Evolutionary conservation across 1,140 invertebrate genomes (phyloP), one percentile per base, ranked within the genome.

Genomic region (Aphelenchoides fujianensis): DNA sequence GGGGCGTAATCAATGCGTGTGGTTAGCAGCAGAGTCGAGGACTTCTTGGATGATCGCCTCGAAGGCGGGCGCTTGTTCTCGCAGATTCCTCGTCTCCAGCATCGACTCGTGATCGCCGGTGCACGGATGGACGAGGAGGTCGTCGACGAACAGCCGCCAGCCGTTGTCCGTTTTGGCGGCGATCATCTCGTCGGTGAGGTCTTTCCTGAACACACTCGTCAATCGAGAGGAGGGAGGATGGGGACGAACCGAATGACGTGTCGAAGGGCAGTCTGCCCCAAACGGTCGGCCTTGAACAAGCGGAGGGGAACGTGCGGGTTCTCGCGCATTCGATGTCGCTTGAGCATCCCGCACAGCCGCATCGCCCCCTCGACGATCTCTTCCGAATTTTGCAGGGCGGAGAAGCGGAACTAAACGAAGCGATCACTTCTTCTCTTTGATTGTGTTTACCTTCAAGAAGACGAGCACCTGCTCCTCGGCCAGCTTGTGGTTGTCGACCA

Each of bases 201-300:
- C 63, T 35, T 37, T 64, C 1, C 63, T 66, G 36, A 66, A 66
- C 12, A n/a, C n/a, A n/a, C n/a, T n/a, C n/a, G n/a, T n/a, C n/a
- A n/a, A n/a, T n/a, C n/a, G n/a, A n/a, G n/a, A n/a, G n/a, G n/a
- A n/a, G n/a, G n/a, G n/a, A n/a, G n/a, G n/a, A n/a, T n/a, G n/a
- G n/a, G n/a, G n/a, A n/a, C n/a, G n/a, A n/a, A 66, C 63, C 63
- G 16, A 19, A 66, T 66, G 12, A 30, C 63, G n/a, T 34, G 36
- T 36, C 31, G 37, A 12, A 66, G 30, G 30, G 31, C 63, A 12
- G 12, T 66, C 31, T 66, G 27, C n/a, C 63, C 63, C 1, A 66
- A 30, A 12, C 36, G 32, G n/a, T 66, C 31, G 16, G 63, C 63
- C 32, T 66, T 66, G 32, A 66, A 66, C 28, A 66, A 55, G 30